Percentiles rank a stretch among this genome's conserved stretches.
Conservation (phyloP, 2,888 invertebrate species). For the Byasa hedistus region DNA sequence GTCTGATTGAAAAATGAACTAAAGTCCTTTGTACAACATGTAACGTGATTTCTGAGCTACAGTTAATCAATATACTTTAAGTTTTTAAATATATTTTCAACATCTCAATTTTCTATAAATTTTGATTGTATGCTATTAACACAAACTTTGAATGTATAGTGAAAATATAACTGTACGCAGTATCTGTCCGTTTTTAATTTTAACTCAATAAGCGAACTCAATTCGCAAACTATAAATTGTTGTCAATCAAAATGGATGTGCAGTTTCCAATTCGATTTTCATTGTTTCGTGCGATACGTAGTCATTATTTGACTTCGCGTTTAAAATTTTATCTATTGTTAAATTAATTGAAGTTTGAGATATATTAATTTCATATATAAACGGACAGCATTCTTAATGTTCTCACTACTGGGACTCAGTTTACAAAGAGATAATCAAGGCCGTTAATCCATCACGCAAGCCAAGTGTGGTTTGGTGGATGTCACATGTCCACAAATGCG, state of each 20-base stretch:
- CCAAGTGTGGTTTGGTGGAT: no score
- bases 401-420: no score
- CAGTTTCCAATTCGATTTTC: not conserved
- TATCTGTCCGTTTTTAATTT: not conserved
- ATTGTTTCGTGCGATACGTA: not conserved
- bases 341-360: not conserved
- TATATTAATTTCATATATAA: not conserved
- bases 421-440: no score
- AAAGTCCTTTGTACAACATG: no score
- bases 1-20: no score
- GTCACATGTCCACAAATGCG: no score
- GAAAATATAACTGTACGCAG: not conserved
- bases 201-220: not conserved
- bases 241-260: not conserved
- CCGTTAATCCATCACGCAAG: no score
- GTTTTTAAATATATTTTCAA: no score
- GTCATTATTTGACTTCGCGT: not conserved
- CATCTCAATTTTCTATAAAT: no score
- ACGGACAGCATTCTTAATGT: no score
- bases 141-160: not conserved
- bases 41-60: no score
- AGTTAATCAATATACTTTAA: no score
- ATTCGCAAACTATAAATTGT: not conserved
- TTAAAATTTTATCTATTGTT: not conserved
- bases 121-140: not conserved